phyloP scores from a whole-genome alignment of 1,140 invertebrate species.

The Euura lappo region DNA sequence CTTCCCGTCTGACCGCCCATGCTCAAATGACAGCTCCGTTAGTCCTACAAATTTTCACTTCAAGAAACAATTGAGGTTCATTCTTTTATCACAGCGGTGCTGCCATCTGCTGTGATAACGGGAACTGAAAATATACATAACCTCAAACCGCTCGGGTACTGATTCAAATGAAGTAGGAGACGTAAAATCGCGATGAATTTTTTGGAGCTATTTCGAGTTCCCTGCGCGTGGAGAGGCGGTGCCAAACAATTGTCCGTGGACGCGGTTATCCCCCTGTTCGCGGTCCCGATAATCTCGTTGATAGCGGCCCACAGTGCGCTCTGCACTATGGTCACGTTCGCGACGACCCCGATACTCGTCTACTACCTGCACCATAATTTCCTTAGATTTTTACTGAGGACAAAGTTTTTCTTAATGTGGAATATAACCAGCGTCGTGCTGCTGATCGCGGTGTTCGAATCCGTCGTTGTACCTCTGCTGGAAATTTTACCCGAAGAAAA shows the following conservation, averaged over 20 bases:
- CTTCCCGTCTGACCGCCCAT: too few relatives aligned
- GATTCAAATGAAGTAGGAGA: too few relatives aligned
- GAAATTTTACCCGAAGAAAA: slow-evolving; percentile 75
- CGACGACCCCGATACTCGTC: slow-evolving; percentile 66
- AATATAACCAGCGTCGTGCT: slow-evolving; percentile 67
- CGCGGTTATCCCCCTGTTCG: slow-evolving; percentile 67
- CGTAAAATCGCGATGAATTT: slow-evolving; percentile 41
- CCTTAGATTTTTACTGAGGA: slow-evolving; percentile 64
- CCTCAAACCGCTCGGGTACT: too few relatives aligned
- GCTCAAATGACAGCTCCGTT: too few relatives aligned
- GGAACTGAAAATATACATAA: too few relatives aligned
- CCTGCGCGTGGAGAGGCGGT: slow-evolving; percentile 56
- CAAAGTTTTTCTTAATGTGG: slow-evolving; percentile 75
- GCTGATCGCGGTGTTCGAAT: slow-evolving; percentile 71
- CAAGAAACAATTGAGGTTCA: too few relatives aligned
- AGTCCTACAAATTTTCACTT: too few relatives aligned
- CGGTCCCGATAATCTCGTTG: slow-evolving; percentile 66
- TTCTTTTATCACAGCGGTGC: too few relatives aligned
- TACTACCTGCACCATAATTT: slow-evolving; percentile 68
- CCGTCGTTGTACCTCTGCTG: slow-evolving; percentile 66
- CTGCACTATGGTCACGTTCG: slow-evolving; percentile 66
- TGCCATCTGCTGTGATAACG: too few relatives aligned
- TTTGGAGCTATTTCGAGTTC: slow-evolving; percentile 57
- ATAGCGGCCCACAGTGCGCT: slow-evolving; percentile 66
- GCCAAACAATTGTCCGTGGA: slow-evolving; percentile 64